Base-by-base conservation (phyloP, 2,888 invertebrate species). In the Bugula neritina region DNA sequence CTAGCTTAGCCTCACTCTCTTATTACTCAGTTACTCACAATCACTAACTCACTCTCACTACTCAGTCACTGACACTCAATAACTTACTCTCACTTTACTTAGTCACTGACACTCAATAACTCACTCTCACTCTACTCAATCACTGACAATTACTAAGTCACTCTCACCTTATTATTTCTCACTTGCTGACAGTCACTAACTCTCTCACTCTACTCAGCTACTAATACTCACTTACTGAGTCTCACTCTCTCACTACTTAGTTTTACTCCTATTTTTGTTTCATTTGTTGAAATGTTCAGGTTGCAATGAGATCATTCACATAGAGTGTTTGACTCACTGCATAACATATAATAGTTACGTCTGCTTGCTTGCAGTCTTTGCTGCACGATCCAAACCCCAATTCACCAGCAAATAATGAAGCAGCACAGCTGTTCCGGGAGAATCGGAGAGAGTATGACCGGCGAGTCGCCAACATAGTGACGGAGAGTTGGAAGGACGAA, bases 341-440 rank as follows among this genome's bases (percentile, higher is more conserved):
- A n/a, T n/a, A n/a, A n/a, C n/a, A n/a, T n/a, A n/a, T n/a, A n/a
- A n/a, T n/a, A n/a, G n/a, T n/a, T n/a, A n/a, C n/a, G n/a, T n/a
- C n/a, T 43, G 43, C 17, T 43, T 43, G 43, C 17, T 43, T 17
- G 43, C 43, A 97, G 93, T 97, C 96, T 84, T 89, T 98, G 88
- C 89, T 98, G 87, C 96, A 96, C 89, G 97, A 98, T 88, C 97
- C 97, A 77, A 98, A 98, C 87, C 97, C 97, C 79, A 98, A 98
- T 88, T 96, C 96, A 79, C 97, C 97, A 82, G 97, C 97, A 80
- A 98, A 98, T 87, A 95, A 95, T 80, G 94, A 96, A 90, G 97
- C 97, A 83, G 97, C 97, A 80, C 97, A 97, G 87, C 90, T 98
- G 83, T 98, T 97, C 88, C 94, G 97, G 88, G 97, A 98, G 88